A percentile compares a stretch with the other conserved stretches of the same genome.
phyloP scores from a whole-genome alignment of 2,113 vertebrate species.

The Mola mola region DNA sequence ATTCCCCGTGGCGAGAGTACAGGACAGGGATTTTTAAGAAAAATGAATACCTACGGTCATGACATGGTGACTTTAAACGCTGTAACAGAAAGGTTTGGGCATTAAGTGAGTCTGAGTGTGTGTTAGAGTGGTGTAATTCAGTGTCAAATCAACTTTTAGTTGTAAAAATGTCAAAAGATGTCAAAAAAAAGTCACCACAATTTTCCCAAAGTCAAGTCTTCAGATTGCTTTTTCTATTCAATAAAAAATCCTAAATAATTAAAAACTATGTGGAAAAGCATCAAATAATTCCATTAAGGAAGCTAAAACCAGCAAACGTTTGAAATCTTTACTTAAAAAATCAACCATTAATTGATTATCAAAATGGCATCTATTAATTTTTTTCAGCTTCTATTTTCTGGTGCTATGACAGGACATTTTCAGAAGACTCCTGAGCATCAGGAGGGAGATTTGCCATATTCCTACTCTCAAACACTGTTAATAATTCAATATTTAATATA shows the following conservation, averaged over 20 bases:
- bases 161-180: no score
- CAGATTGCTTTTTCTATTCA: no score
- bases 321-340: not conserved
- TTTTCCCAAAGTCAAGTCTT: not conserved
- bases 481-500: conserved; percentile 84
- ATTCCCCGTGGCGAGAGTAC: conserved; percentile 38
- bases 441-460: conserved; percentile 22
- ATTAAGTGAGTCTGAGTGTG: not conserved
- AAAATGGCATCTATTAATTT: not conserved
- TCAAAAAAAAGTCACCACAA: no score
- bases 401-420: conserved; percentile 5
- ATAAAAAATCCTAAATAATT: no score
- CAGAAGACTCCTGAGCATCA: conserved; percentile 1
- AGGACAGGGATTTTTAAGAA: conserved; percentile 34
- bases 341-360: not conserved
- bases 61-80: conserved; percentile 5
- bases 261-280: no score
- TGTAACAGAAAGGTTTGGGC: not conserved
- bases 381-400: not conserved
- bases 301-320: no score
- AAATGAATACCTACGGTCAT: conserved; percentile 18
- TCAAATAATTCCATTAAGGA: no score
- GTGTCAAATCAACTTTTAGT: not conserved
- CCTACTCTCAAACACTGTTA: conserved; percentile 68
- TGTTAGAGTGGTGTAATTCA: no score